Conservation (phyloP, 2,888 invertebrate species). For the Dendrolimus houi region DNA sequence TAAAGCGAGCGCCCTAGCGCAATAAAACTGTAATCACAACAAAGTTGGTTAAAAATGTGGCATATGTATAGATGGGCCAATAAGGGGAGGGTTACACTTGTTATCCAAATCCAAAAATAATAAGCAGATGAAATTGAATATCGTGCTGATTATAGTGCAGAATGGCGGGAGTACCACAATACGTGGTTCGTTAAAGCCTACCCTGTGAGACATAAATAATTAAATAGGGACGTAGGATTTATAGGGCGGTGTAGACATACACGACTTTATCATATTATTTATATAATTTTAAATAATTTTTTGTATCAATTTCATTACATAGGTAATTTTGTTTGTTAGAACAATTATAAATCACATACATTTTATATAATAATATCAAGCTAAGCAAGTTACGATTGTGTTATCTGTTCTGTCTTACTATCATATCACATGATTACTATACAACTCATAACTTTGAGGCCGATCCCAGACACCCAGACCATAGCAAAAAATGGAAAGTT, state of each 20-base stretch:
- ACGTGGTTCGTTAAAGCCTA: conserved; percentile 58
- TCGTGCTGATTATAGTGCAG: conserved; percentile 46
- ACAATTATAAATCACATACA: too few relatives aligned
- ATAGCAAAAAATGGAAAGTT: too few relatives aligned
- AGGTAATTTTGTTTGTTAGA: too few relatives aligned
- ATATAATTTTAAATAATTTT: too few relatives aligned
- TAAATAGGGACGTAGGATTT: conserved; percentile 11
- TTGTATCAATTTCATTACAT: too few relatives aligned
- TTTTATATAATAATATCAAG: too few relatives aligned
- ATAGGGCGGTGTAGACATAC: conserved; percentile 14
- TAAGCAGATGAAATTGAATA: conserved; percentile 52
- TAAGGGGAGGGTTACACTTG: conserved; percentile 44
- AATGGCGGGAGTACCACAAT: conserved; percentile 34
- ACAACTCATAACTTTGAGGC: too few relatives aligned
- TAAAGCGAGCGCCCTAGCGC: background rate
- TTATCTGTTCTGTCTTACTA: too few relatives aligned
- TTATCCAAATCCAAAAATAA: conserved; percentile 35
- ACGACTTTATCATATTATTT: too few relatives aligned
- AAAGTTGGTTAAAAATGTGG: conserved; percentile 26
- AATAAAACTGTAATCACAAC: background rate
- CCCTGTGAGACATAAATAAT: conserved; percentile 17
- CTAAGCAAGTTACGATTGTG: too few relatives aligned
- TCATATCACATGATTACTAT: too few relatives aligned
- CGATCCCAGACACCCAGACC: too few relatives aligned
- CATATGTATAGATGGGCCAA: conserved; percentile 42